Evolutionary conservation across 2,888 invertebrate species (phyloP).

Genomic region (Oxytorus armatus): DNA sequence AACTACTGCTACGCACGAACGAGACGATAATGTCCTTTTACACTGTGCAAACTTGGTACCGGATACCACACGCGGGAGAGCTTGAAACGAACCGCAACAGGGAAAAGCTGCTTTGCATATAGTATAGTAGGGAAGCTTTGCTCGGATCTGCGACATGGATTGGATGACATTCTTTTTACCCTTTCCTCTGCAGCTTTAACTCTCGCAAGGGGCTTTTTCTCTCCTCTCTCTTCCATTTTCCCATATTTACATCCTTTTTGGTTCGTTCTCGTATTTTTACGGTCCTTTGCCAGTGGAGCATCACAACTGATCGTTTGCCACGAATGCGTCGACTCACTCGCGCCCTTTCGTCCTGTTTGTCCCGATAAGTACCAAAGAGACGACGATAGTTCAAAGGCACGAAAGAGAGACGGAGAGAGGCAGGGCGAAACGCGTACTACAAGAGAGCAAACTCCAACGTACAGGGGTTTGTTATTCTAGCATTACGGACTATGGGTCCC

Average conservation of each 20-base stretch:
- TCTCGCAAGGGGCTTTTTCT: not conserved
- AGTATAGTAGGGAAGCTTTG: not conserved
- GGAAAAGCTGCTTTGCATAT: constrained; percentile 33
- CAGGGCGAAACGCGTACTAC: constrained; percentile 6
- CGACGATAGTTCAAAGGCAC: constrained; percentile 76
- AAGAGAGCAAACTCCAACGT: constrained; percentile 72
- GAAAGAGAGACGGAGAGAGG: not conserved
- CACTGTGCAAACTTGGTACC: constrained; percentile 58
- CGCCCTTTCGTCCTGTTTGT: constrained; percentile 69
- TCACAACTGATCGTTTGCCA: constrained; percentile 37
- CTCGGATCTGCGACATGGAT: constrained; percentile 27
- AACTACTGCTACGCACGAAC: constrained; percentile 35
- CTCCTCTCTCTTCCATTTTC: not conserved
- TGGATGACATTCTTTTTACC: too few relatives aligned
- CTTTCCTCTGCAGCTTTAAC: constrained; percentile 28
- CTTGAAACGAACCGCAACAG: not conserved
- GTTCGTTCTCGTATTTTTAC: constrained; percentile 23
- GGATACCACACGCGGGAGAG: constrained; percentile 30
- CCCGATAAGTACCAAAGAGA: constrained; percentile 73
- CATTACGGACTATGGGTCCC: constrained; percentile 70
- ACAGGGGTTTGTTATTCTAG: constrained; percentile 78
- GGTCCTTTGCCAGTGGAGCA: constrained; percentile 7
- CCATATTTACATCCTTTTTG: constrained; percentile 12
- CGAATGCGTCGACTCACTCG: constrained; percentile 12
- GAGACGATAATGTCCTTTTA: constrained; percentile 57